phyloP scores from a whole-genome alignment of 23 tunicate species.

The Halocynthia roretzi region DNA sequence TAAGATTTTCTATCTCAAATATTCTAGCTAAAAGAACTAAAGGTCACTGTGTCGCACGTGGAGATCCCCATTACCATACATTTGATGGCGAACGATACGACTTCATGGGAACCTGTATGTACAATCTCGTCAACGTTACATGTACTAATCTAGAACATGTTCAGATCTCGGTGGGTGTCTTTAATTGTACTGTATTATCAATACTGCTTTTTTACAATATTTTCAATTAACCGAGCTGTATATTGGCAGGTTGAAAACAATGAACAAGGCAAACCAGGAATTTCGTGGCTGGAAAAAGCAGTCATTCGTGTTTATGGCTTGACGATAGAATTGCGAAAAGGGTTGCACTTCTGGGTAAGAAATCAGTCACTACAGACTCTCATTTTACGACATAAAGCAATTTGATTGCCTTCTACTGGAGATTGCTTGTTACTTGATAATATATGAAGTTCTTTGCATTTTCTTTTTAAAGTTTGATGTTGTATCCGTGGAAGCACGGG shows the following conservation, averaged over 20 bases:
- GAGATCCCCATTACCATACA: slow-evolving; percentile 52
- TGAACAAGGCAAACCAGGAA: slow-evolving; percentile 34
- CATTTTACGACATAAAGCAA: too few species aligned
- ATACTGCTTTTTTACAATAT: neutral
- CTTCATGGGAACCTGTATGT: slow-evolving; percentile 58
- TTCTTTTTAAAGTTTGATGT: too few species aligned
- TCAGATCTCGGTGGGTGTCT: slow-evolving; percentile 17
- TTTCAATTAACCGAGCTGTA: neutral
- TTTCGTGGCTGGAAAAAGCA: slow-evolving; percentile 42
- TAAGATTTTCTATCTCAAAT: neutral
- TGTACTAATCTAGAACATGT: slow-evolving; percentile 27
- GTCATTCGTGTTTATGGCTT: slow-evolving; percentile 23
- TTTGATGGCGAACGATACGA: slow-evolving; percentile 39
- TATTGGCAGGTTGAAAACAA: slow-evolving; percentile 33
- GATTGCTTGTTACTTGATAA: too few species aligned
- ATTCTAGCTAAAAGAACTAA: slow-evolving; percentile 11
- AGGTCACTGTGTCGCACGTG: slow-evolving; percentile 35
- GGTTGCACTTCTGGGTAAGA: slow-evolving; percentile 29
- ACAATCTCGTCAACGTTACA: slow-evolving; percentile 34
- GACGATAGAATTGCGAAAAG: slow-evolving; percentile 26
- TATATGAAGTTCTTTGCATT: too few species aligned
- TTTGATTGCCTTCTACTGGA: too few species aligned
- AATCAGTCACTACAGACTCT: neutral
- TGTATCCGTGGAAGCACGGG: neutral
- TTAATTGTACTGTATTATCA: neutral